Evolutionary conservation across 2,797 vertebrate species (phyloP).

Genomic region (Sebastes vulpes): DNA sequence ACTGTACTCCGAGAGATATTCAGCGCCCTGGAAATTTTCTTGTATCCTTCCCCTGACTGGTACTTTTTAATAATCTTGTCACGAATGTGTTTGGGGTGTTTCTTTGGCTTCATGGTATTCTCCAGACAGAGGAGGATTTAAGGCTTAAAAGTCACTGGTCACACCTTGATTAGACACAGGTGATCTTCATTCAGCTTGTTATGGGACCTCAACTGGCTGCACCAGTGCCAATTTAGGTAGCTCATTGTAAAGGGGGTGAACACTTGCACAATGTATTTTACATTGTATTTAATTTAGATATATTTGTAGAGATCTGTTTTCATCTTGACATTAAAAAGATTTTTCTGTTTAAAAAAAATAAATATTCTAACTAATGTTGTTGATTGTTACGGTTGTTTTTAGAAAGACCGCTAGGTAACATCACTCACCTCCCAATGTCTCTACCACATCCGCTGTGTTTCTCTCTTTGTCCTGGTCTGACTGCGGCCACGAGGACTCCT

Average conservation of each 20-base stretch:
- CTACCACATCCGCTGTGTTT: conserved; percentile 72
- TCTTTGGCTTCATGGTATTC: not conserved
- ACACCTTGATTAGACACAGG: not conserved
- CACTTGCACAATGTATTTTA: not conserved
- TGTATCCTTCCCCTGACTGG: not conserved
- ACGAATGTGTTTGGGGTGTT: not conserved
- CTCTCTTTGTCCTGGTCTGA: conserved; percentile 81
- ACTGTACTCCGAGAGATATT: not conserved
- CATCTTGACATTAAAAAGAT: not conserved
- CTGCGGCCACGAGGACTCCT: conserved; percentile 84
- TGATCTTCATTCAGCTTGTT: not conserved
- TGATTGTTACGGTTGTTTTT: not conserved
- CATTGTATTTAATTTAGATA: not conserved
- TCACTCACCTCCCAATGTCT: conserved; percentile 66
- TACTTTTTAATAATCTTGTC: not conserved
- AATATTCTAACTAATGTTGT: not conserved
- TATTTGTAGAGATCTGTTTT: not conserved
- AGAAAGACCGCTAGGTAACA: not conserved
- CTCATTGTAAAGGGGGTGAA: not conserved
- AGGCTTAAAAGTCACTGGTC: not conserved
- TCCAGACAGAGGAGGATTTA: not conserved
- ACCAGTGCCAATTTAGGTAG: not conserved
- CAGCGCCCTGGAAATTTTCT: not conserved
- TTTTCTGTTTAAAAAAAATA: not conserved
- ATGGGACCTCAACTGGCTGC: not conserved